Conservation (phyloP, 2,113 vertebrate genomes). For the Tiliqua scincoides region DNA sequence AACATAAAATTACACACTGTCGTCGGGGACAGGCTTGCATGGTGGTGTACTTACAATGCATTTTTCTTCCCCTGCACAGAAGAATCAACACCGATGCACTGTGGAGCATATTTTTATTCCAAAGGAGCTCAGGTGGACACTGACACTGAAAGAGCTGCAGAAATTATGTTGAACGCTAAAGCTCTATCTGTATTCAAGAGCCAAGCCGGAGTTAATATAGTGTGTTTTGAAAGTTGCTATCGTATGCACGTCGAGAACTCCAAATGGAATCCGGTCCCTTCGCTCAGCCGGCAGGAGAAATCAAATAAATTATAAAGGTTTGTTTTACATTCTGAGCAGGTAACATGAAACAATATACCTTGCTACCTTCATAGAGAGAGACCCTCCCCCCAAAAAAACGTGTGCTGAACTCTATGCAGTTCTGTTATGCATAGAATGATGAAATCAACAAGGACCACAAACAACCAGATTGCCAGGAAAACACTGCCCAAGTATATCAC, state of each 20-base stretch:
- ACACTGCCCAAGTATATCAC: neutral
- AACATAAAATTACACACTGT: neutral
- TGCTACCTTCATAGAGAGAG: constrained; percentile 26
- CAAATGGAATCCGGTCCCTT: constrained; percentile 50
- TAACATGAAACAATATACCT: constrained; percentile 40
- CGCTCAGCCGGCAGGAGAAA: constrained; percentile 32
- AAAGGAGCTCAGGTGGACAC: neutral
- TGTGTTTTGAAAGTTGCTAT: constrained; percentile 41
- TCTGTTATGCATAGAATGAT: neutral
- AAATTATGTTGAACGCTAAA: constrained; percentile 33
- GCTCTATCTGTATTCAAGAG: constrained; percentile 47
- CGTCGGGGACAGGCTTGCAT: neutral
- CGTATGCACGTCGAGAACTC: constrained; percentile 22
- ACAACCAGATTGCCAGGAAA: neutral
- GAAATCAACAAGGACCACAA: neutral
- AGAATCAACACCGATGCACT: neutral
- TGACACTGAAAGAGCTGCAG: constrained; percentile 34
- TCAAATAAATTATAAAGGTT: constrained; percentile 45
- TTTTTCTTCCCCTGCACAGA: neutral
- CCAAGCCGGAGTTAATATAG: constrained; percentile 33
- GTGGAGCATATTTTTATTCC: constrained; percentile 2
- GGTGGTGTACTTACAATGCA: constrained; percentile 12
- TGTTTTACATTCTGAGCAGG: constrained; percentile 65
- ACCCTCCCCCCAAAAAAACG: neutral
- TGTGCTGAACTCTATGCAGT: too few relatives aligned